These are phyloP conservation scores for Cairina moschata DNA, from an alignment of 2,113 vertebrate genomes.

Conservation along the genomic window DNA sequence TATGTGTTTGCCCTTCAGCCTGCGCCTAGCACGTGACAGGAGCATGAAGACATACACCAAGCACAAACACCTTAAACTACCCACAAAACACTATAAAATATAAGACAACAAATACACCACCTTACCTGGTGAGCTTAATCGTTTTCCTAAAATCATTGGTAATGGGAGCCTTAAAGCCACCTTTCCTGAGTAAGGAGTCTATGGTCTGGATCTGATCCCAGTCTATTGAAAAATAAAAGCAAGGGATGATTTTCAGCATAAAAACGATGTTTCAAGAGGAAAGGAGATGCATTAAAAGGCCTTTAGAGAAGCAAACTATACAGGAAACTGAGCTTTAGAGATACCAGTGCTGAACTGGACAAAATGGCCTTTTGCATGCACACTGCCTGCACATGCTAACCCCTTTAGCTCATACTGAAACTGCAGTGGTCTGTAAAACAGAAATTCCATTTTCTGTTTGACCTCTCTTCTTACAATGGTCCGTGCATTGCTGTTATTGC, in stretches of 20 bases:
- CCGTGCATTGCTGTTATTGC: background rate
- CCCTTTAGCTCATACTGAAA: background rate
- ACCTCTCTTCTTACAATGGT: background rate
- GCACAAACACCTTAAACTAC: background rate
- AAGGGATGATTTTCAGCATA: background rate
- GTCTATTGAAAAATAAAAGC: conserved; percentile 73
- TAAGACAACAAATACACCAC: background rate
- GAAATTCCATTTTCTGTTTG: background rate
- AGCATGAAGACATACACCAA: background rate
- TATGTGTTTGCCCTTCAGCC: background rate
- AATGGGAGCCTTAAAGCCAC: conserved; percentile 87
- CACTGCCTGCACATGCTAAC: conserved; percentile 7
- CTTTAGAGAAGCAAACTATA: background rate
- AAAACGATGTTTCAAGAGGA: background rate
- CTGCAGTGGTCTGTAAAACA: background rate
- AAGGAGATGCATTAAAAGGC: background rate
- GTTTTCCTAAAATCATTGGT: conserved; percentile 89
- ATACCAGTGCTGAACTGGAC: background rate
- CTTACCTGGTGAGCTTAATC: conserved; percentile 87
- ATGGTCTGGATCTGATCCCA: conserved; percentile 90
- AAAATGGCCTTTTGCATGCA: background rate
- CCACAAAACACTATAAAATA: background rate
- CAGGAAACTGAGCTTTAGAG: background rate
- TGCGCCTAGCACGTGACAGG: background rate
- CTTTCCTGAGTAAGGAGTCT: conserved; percentile 89